phyloP scores from a whole-genome alignment of 2,797 vertebrate species.

The Sternarchorhynchus goeldii region DNA sequence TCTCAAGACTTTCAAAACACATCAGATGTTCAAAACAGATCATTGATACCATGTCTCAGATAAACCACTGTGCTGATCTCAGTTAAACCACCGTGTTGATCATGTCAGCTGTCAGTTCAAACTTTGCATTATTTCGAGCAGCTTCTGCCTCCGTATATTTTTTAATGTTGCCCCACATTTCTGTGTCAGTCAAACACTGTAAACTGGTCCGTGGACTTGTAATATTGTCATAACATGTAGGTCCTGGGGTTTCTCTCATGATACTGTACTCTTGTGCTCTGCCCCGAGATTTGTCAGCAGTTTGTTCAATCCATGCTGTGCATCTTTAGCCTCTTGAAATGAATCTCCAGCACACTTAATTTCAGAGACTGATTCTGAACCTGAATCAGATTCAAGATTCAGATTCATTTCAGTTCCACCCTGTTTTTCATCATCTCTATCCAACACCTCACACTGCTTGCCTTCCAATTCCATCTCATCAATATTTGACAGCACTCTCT shows the following conservation, averaged over 20 bases:
- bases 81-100: no score
- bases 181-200: slow-evolving; percentile 4
- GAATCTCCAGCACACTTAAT: neutral
- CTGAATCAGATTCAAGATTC: no score
- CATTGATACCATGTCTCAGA: no score
- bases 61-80: no score
- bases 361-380: neutral
- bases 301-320: neutral
- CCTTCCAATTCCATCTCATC: no score
- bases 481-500: no score
- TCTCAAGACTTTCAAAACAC: no score
- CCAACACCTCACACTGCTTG: no score
- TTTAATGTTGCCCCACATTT: slow-evolving; percentile 13
- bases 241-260: neutral
- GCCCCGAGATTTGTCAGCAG: neutral
- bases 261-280: neutral
- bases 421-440: no score
- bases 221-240: slow-evolving; percentile 11
- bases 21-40: no score
- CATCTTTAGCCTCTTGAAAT: neutral
- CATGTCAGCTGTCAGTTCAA: neutral
- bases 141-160: slow-evolving; percentile 10
- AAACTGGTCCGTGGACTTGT: slow-evolving; percentile 18
- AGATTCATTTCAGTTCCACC: no score
- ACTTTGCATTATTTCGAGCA: slow-evolving; percentile 4